Percentiles rank a stretch among this genome's conserved stretches.
These are phyloP conservation scores for Drosophila subquinaria DNA, from an alignment of 2,888 invertebrate genomes.

Conservation along the genomic window DNA sequence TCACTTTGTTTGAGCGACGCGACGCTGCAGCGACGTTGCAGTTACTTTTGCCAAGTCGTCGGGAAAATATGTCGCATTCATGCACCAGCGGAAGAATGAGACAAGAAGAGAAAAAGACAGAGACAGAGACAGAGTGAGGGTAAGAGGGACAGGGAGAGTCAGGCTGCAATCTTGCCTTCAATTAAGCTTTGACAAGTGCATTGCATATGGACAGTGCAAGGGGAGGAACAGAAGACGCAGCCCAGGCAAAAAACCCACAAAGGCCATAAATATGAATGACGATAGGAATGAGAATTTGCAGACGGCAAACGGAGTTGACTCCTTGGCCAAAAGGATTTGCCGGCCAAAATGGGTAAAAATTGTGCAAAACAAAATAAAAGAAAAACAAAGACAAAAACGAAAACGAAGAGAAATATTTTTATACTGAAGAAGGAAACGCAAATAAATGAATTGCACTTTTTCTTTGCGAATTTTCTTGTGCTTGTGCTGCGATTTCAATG, in stretches of 20 bases:
- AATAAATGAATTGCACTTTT: constrained; percentile 82
- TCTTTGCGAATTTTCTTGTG: constrained; percentile 75
- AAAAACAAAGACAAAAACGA: constrained; percentile 8
- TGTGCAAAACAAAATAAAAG: neutral
- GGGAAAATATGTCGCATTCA: constrained; percentile 79
- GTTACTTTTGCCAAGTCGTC: constrained; percentile 82
- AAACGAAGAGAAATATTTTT: constrained; percentile 25
- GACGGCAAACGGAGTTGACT: constrained; percentile 30
- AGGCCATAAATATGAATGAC: constrained; percentile 78
- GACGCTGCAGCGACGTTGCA: constrained; percentile 51
- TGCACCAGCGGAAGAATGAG: constrained; percentile 29
- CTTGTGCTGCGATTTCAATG: constrained; percentile 68
- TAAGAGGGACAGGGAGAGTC: constrained; percentile 25
- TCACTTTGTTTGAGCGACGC: constrained; percentile 71
- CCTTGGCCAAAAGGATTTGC: constrained; percentile 64
- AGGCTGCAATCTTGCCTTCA: constrained; percentile 82
- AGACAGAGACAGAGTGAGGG: neutral
- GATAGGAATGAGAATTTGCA: constrained; percentile 32
- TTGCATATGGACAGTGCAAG: constrained; percentile 62
- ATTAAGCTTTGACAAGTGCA: constrained; percentile 85
- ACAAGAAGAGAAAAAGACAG: neutral
- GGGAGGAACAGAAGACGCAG: constrained; percentile 41
- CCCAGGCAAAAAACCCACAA: constrained; percentile 54
- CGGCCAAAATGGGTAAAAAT: constrained; percentile 41
- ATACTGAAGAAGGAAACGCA: constrained; percentile 75